Base-by-base conservation (phyloP, 1,140 invertebrate genomes). In the Vollenhovia emeryi region DNA sequence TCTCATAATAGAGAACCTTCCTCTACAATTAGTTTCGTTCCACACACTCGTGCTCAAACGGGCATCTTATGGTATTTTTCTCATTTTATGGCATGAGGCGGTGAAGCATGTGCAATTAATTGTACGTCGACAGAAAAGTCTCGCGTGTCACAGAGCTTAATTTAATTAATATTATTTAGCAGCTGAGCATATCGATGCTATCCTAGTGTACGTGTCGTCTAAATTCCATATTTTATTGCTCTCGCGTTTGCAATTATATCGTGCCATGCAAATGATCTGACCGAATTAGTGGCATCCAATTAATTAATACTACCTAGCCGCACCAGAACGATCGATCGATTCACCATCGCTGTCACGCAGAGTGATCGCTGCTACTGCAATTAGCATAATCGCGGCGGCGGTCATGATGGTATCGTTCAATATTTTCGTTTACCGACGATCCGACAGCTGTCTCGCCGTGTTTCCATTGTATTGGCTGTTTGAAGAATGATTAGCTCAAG, bases 261-360 rank as follows among this genome's bases (percentile, higher is more conserved):
- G 36, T 75, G 45, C 59, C 24, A 86, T 83, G 87, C 87, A 89
- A 89, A 88, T 86, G 84, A 89, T 89, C 76, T 78, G 71, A 30
- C 43, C 76, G 87, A 89, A 86, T 88, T 89, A 89, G 87, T 78
- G 75, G 71, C 88, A 75, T 74, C 75, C 87, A 87, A 88, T 88
- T 89, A 89, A 89, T 89, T 89, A 89, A 80, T 74, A 79, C 80
- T 60, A 50, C 86, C 79, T 50, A 27, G 80, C 55, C 60, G 52
- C 80, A 73, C 18, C 87, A 33, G 55, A 88, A 79, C 86, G 86
- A 84, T 76, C 86, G 86, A 88, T 88, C 80, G 87, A 88, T 87
- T 71, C 45, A 3, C 62, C 18, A 59, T 66, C 69, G 36, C 66
- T 75, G 73, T 89, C 84, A 83, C 84, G 64, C 52, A 30, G 85